Base-by-base conservation (phyloP, 64 coral and sea anemone species). In the Porites lutea region DNA sequence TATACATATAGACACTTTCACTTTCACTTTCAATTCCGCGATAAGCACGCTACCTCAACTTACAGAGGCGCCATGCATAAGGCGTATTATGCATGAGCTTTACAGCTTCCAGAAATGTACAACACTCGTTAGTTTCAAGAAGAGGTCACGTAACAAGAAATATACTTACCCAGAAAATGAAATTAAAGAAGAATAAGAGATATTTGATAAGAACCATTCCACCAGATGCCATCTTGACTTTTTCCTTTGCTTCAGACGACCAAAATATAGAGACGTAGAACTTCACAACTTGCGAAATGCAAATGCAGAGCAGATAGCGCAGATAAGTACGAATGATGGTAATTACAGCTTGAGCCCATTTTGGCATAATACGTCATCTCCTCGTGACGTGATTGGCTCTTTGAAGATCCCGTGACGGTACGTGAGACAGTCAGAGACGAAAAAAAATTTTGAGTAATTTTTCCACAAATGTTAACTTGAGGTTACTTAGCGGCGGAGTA, bases 161-260 rank as follows among this genome's bases (percentile, higher is more conserved):
- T 54, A 12, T 82, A 93, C 95, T 94, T 60, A 97, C 95, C 95
- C 95, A 97, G 55, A 97, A 97, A 54, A 97, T 67, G 63, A 94
- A 72, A 47, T 97, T 97, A 53, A 97, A 97, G 75, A 97, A 88
- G 64, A 97, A 97, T 47, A 97, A 64, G 6, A 97, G 92, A 45
- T 97, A 97, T 87, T 97, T 97, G 46, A 97, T 77, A 46, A 90
- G 50, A 81, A 89, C 88, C 95, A 97, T 97, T 66, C 95, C 95
- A 69, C 95, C 95, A 82, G 88, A 91, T 44, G 92, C 92, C 95
- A 97, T 97, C 51, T 87, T 84, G 79, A 12, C 72, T 13, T 22
- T 20, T 87, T 62, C 73, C 19, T 43, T 45, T 75, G 58, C 12
- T 65, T 10, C 37, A 7, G 8, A 59, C 18, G 69, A 15, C 49